A percentile compares a stretch with the other conserved stretches of the same genome.
These are phyloP conservation scores for Pasiphila rectangulata DNA, from an alignment of 2,888 invertebrate species.

Conservation along the genomic window DNA sequence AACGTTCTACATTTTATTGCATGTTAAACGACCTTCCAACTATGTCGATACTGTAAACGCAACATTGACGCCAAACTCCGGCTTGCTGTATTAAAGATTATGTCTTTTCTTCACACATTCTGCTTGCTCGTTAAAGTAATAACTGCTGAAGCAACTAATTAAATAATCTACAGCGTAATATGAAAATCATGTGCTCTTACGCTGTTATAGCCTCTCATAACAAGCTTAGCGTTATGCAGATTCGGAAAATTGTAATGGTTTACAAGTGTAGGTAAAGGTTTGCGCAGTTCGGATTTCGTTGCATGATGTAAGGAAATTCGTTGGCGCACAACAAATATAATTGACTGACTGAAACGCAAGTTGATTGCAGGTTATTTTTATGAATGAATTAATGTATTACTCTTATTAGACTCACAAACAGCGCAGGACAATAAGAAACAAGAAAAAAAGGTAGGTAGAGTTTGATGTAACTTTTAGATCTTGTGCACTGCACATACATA, in stretches of 20 bases:
- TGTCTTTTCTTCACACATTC: neutral
- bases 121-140: neutral
- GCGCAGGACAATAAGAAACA: too few species aligned
- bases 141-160: constrained; percentile 3
- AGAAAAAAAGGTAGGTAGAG: too few species aligned
- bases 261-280: constrained; percentile 1
- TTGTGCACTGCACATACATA: too few species aligned
- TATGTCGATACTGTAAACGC: too few species aligned
- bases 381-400: too few species aligned
- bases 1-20: too few species aligned
- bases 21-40: too few species aligned
- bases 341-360: neutral
- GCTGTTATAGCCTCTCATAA: constrained; percentile 7
- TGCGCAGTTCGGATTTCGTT: neutral
- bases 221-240: constrained; percentile 14
- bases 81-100: neutral
- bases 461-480: too few species aligned
- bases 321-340: neutral
- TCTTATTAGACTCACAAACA: too few species aligned
- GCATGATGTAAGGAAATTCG: constrained; percentile 1
- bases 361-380: too few species aligned
- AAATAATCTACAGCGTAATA: constrained; percentile 10
- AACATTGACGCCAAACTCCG: too few species aligned
- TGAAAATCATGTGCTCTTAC: constrained; percentile 12
- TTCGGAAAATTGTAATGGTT: constrained; percentile 9